Conservation (phyloP, 2,797 vertebrate species). For the Lutjanus argentimaculatus region DNA sequence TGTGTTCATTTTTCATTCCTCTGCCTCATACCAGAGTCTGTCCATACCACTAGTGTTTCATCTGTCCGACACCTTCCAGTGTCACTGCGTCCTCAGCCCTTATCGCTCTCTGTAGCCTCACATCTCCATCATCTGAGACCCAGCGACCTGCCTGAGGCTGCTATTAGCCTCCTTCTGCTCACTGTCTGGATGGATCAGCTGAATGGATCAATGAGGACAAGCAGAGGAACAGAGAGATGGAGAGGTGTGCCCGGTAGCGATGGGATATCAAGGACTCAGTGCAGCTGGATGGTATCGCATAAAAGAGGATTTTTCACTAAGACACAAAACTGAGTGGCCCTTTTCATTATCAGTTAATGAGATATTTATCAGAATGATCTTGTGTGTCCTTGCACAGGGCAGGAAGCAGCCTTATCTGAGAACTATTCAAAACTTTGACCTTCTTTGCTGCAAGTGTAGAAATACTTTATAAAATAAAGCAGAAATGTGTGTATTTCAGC, state of each 20-base stretch:
- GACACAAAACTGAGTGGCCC: conserved; percentile 4
- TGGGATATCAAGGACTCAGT: conserved; percentile 30
- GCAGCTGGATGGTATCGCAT: conserved; percentile 6
- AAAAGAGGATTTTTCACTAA: conserved; percentile 17
- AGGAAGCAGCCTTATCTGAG: background rate
- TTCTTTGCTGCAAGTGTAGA: too few relatives aligned
- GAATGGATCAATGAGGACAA: conserved; percentile 43
- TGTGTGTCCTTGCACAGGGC: conserved; percentile 12
- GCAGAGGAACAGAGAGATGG: conserved; percentile 29
- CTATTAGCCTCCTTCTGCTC: conserved; percentile 76
- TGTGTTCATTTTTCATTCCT: background rate
- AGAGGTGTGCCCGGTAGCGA: conserved; percentile 19
- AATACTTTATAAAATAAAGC: too few relatives aligned
- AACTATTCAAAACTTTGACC: conserved; percentile 4
- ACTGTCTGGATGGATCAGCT: conserved; percentile 62
- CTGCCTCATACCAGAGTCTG: background rate
- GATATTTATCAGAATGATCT: conserved; percentile 50
- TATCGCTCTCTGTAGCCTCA: conserved; percentile 33
- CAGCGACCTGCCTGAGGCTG: conserved; percentile 52
- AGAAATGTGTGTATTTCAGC: too few relatives aligned
- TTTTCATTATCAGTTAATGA: conserved; percentile 56
- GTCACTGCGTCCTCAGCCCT: conserved; percentile 14
- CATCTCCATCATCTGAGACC: conserved; percentile 58
- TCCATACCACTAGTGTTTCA: conserved; percentile 8
- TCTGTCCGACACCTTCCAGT: conserved; percentile 19